Base-by-base conservation (phyloP, 2,797 vertebrate species). In the Ctenopoma kingsleyae region DNA sequence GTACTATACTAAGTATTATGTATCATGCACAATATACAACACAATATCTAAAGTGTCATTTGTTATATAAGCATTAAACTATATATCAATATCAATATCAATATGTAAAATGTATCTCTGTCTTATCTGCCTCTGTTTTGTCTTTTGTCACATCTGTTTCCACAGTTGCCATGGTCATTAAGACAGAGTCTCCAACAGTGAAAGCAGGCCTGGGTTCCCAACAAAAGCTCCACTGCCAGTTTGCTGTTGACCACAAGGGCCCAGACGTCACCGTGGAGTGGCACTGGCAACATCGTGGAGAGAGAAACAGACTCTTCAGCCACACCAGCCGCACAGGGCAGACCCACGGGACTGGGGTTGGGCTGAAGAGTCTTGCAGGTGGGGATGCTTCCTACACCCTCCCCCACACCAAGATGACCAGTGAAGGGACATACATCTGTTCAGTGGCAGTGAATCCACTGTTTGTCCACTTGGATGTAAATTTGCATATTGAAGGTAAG, bases 201-300 rank as follows among this genome's bases (percentile, higher is more conserved):
- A 86, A 57, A n/a, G 75, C 80, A 7, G 61, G 71, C 13, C 83
- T 95, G 8, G 36, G 79, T 13, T 83, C 78, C 12, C 73, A 92
- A 12, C 81, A 83, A 15, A 87, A 78, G 10, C 88, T 96, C 52
- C 85, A 92, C 80, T 96, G 95, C 53, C 90, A 91, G 82, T 95
- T 94, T 65, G 68, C 67, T 0, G 12, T 94, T 1, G 93, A 94
- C 62, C 95, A 93, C 74, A 89, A 80, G 48, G 67, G 3, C 0
- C 72, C 93, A 0, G 74, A 86, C 2, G 1, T 84, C 40, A 85
- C 69, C 0, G 54, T 91, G 51, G 87, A 86, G 52, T 94, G 95
- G 95, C 23, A 54, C 1, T 19, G 62, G 27, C 90, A 86, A 3
- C 47, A 40, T 2, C 87, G 69, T 0, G 89, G 93, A 3, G 91